Conservation (phyloP, 2,113 vertebrate genomes). For the Epinephelus lanceolatus region DNA sequence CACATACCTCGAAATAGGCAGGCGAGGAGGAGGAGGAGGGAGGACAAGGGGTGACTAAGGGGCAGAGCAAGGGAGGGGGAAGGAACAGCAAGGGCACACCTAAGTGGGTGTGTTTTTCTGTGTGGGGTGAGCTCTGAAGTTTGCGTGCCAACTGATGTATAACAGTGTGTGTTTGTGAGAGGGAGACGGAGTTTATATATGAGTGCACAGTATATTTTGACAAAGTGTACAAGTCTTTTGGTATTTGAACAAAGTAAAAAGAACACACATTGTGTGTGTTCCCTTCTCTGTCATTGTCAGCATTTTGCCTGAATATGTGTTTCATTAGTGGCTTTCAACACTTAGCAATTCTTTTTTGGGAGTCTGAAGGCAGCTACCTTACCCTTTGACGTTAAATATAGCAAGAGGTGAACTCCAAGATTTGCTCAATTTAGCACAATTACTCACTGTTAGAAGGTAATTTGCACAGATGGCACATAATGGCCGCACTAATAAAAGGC, state of each 20-base stretch:
- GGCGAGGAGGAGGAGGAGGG: conserved; percentile 35
- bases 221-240: conserved; percentile 12
- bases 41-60: conserved; percentile 58
- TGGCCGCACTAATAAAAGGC: conserved; percentile 53
- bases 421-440: conserved; percentile 75
- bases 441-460: conserved; percentile 68
- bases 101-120: conserved; percentile 66
- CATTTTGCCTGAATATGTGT: background rate
- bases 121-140: conserved; percentile 59
- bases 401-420: conserved; percentile 26
- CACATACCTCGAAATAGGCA: conserved; percentile 80
- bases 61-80: conserved; percentile 22
- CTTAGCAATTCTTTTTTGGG: conserved; percentile 25
- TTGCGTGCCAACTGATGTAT: conserved; percentile 58
- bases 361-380: conserved; percentile 31
- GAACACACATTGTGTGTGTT: conserved; percentile 14
- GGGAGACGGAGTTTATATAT: conserved; percentile 1
- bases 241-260: conserved; percentile 26
- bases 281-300: conserved; percentile 30
- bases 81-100: conserved; percentile 51
- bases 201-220: conserved; percentile 22
- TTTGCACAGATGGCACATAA: conserved; percentile 63
- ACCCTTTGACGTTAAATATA: conserved; percentile 59
- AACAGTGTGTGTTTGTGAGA: conserved; percentile 32
- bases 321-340: conserved; percentile 34